Percentiles rank a stretch among this genome's conserved stretches.
phyloP scores from a whole-genome alignment of 2,113 vertebrate genomes.

The Tonatia bakeri region DNA sequence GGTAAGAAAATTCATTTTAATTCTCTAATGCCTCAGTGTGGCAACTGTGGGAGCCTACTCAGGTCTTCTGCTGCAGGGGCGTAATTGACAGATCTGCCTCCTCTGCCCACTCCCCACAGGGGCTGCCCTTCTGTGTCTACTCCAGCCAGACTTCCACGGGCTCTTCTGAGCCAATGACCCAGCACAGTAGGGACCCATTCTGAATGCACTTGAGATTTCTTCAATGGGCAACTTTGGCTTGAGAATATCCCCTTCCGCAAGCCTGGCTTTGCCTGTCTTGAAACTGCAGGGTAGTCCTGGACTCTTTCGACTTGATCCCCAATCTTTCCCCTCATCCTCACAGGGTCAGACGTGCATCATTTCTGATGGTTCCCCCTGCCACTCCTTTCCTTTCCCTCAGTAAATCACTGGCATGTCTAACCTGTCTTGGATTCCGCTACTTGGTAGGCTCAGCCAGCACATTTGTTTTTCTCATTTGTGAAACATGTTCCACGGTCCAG shows the following conservation, averaged over 20 bases:
- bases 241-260: neutral
- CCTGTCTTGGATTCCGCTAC: neutral
- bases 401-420: neutral
- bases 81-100: neutral
- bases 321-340: neutral
- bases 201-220: neutral
- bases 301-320: neutral
- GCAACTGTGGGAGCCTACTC: neutral
- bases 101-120: rapidly evolving
- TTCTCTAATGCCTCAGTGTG: neutral
- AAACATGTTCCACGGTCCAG: neutral
- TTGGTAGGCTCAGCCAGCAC: neutral
- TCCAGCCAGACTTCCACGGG: neutral
- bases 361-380: neutral
- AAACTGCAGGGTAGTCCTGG: neutral
- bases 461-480: neutral
- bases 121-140: neutral
- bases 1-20: neutral
- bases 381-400: neutral
- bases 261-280: neutral
- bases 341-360: rapidly evolving
- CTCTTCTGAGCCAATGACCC: neutral
- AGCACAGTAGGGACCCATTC: neutral
- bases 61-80: neutral
- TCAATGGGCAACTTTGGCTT: neutral